Conservation (phyloP, 2,888 invertebrate genomes). For the Dasysyrphus tricinctus region DNA sequence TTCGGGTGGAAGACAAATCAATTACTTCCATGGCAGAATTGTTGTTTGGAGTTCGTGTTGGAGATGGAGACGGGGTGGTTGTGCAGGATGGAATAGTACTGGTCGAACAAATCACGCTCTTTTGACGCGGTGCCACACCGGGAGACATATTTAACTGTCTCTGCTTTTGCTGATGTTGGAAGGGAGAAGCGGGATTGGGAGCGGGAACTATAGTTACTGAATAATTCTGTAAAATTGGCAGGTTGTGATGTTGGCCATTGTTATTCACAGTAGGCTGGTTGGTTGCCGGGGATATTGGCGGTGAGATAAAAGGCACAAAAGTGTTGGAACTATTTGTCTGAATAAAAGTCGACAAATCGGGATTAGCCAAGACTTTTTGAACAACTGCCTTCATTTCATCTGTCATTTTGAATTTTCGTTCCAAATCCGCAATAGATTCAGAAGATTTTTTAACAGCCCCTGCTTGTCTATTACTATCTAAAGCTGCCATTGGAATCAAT, state of each 20-base stretch:
- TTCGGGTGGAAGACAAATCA: slow-evolving; percentile 85
- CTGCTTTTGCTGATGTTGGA: slow-evolving; percentile 58
- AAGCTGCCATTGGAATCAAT: slow-evolving; percentile 76
- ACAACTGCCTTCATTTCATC: slow-evolving; percentile 83
- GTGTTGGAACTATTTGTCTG: slow-evolving; percentile 80
- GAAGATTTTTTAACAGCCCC: slow-evolving; percentile 76
- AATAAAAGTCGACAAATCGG: slow-evolving; percentile 82
- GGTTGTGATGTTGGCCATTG: slow-evolving; percentile 40
- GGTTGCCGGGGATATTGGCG: slow-evolving; percentile 81
- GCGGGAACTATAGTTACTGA: slow-evolving; percentile 80
- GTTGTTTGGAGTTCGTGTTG: slow-evolving; percentile 78
- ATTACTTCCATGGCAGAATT: slow-evolving; percentile 83
- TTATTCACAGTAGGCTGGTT: slow-evolving; percentile 48
- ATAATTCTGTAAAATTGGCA: slow-evolving; percentile 73
- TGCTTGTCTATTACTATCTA: slow-evolving; percentile 47
- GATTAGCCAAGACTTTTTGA: slow-evolving; percentile 82
- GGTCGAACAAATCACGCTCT: slow-evolving; percentile 83
- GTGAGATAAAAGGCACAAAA: slow-evolving; percentile 81
- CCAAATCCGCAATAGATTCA: slow-evolving; percentile 79
- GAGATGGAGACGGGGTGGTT: slow-evolving; percentile 77
- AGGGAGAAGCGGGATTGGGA: slow-evolving; percentile 77
- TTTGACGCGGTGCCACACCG: slow-evolving; percentile 78
- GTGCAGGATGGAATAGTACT: slow-evolving; percentile 77
- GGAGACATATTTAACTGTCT: slow-evolving; percentile 54
- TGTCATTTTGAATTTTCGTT: slow-evolving; percentile 82